Base-by-base conservation (phyloP, 2,888 invertebrate species). In the Archips crataeganus region DNA sequence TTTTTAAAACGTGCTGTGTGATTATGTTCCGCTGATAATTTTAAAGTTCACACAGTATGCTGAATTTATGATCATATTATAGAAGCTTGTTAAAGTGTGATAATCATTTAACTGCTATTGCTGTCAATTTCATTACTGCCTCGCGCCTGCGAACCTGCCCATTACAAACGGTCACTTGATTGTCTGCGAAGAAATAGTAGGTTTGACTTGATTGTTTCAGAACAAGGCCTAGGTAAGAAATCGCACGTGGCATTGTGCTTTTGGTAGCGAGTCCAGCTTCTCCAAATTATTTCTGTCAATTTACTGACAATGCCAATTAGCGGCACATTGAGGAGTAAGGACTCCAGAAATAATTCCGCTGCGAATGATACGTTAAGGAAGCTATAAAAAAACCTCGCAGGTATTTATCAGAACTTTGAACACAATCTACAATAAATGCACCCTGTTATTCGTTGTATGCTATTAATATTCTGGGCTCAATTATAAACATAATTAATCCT, bases 371-470 rank as follows among this genome's bases (percentile, higher is more conserved):
- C 23, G 34, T 62, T 62, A 64, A 49, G 68, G 64, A 64, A 73
- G 63, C 68, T 65, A 69, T 69, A 74, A 65, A 70, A 49, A 74
- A 60, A 59, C 6, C 45, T 8, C 23, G 8, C 13, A 71, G n/a
- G 65, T 36, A 49, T 51, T 54, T 42, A 32, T 42, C 23, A 6
- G 36, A 57, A 13, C 5, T 61, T 51, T 49, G 39, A 36, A 39
- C 60, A 45, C 1, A 62, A 59, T 66, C 15, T 23, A 49, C 10
- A 13, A 15, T 39, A 62, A 64, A 4, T 61, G n/a, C 15, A 54
- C 51, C 54, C 45, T 2, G 42, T 63, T 64, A 70, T 70, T 60
- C 23, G 36, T 36, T 59, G 57, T 32, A 47, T 47, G 59, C 59
- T 47, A 59, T 59, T 59, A 59, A 71, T 65, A n/a, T 47, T 47